Evolutionary conservation across 2,797 vertebrate genomes (phyloP).

Genomic region (Eurystomus glaucurus): DNA sequence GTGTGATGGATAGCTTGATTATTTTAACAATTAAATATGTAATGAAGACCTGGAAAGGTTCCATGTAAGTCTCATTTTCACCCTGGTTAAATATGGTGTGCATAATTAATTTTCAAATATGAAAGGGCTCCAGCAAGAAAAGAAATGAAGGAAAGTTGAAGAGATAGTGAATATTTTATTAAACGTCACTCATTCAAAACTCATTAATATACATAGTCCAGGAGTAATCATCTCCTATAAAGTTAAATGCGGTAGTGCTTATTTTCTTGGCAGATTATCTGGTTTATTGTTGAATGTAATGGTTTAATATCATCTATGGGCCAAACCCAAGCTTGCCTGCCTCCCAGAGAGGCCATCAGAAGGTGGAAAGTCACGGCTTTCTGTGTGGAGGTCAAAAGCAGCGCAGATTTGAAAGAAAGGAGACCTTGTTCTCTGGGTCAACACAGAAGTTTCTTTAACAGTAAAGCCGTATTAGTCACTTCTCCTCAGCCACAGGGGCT

Average conservation of each 20-base stretch:
- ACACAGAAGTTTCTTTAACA: not conserved
- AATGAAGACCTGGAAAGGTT: conserved; percentile 80
- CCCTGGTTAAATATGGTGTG: conserved; percentile 79
- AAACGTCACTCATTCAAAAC: conserved; percentile 78
- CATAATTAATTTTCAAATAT: conserved; percentile 82
- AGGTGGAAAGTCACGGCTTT: not conserved
- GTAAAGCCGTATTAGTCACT: not conserved
- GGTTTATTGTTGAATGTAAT: not conserved
- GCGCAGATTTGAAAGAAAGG: not conserved
- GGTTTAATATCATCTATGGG: not conserved
- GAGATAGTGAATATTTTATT: conserved; percentile 79
- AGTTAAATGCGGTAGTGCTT: conserved; percentile 34
- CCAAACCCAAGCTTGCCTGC: not conserved
- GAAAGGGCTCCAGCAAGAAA: conserved; percentile 63
- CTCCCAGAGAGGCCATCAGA: not conserved
- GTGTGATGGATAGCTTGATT: conserved; percentile 79
- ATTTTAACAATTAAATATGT: conserved; percentile 83
- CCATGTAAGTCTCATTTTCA: conserved; percentile 79
- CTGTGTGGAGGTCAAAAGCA: not conserved
- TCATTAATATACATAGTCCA: conserved; percentile 76
- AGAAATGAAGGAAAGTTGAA: conserved; percentile 77
- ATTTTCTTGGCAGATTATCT: conserved; percentile 48
- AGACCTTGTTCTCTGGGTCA: not conserved
- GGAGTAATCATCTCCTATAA: conserved; percentile 48
- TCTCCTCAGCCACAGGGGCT: not conserved